These are phyloP conservation scores for Bimastos eiseni DNA, from an alignment of 2,888 invertebrate genomes.

Conservation along the genomic window DNA sequence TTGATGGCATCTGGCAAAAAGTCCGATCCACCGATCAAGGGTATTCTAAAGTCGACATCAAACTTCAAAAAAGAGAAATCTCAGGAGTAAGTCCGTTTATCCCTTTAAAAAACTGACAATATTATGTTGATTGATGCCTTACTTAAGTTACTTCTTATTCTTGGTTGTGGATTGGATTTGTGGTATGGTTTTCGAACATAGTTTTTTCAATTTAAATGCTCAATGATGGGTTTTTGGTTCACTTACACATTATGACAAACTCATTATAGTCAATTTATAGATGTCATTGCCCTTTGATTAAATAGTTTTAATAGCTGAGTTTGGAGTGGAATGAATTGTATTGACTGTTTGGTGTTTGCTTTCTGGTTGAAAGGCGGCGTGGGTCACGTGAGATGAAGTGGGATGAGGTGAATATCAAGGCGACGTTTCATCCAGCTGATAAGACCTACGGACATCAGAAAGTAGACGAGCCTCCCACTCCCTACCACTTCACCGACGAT, in stretches of 20 bases:
- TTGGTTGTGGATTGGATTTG: too few relatives aligned
- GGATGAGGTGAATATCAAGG: slow-evolving; percentile 97
- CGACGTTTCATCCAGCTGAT: slow-evolving; percentile 93
- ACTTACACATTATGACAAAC: too few relatives aligned
- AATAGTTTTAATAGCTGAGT: background rate
- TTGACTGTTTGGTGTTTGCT: too few relatives aligned
- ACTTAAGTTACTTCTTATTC: too few relatives aligned
- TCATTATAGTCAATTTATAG: too few relatives aligned
- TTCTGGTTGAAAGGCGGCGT: background rate
- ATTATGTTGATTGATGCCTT: too few relatives aligned
- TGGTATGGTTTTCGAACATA: too few relatives aligned
- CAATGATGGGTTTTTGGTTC: too few relatives aligned
- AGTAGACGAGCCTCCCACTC: slow-evolving; percentile 88
- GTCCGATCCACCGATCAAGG: background rate
- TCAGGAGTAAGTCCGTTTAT: background rate
- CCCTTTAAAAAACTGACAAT: background rate
- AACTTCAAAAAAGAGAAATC: background rate
- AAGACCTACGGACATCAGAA: slow-evolving; percentile 99
- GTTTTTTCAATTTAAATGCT: too few relatives aligned
- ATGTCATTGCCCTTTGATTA: too few relatives aligned
- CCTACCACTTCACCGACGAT: slow-evolving; percentile 68
- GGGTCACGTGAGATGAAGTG: slow-evolving; percentile 47
- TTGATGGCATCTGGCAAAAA: slow-evolving; percentile 13
- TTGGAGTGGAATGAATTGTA: background rate
- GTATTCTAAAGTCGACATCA: slow-evolving; percentile 6